A percentile compares a stretch with the other conserved stretches of the same genome.
Conservation (phyloP, 2,113 vertebrate species). For the Cygnus atratus region DNA sequence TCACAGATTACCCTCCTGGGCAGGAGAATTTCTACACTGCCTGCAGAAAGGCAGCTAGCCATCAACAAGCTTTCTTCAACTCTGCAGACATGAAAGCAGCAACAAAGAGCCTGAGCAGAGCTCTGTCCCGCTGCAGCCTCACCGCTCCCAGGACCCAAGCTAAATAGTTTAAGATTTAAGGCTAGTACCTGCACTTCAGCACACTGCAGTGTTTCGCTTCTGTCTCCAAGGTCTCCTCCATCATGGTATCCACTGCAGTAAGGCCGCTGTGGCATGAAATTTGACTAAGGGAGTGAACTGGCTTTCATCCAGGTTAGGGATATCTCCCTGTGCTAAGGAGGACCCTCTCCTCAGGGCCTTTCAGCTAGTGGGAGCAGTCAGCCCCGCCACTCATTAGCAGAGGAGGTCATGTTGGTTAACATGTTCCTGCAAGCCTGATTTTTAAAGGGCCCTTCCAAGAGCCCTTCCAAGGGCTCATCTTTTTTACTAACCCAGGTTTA, state of each 20-base stretch:
- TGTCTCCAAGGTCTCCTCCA: neutral
- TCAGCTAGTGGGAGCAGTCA: neutral
- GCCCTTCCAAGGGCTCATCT: neutral
- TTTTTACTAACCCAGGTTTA: neutral
- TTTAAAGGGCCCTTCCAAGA: neutral
- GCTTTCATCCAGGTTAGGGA: neutral
- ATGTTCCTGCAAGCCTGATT: neutral
- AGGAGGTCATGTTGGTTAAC: neutral
- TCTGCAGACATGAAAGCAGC: accelerated
- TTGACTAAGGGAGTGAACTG: neutral
- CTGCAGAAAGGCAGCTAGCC: neutral
- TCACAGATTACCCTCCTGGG: neutral
- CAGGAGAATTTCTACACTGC: neutral
- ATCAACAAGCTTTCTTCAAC: neutral
- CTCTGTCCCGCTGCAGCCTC: accelerated
- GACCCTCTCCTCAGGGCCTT: neutral
- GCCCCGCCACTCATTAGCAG: neutral
- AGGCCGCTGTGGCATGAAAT: neutral
- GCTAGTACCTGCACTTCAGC: neutral
- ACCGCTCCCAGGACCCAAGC: neutral
- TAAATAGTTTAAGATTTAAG: neutral
- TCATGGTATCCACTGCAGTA: neutral
- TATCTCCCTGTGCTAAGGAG: neutral
- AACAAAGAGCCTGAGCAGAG: neutral
- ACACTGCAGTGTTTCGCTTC: neutral